phyloP scores from a whole-genome alignment of 2,888 invertebrate species.

The Mimachlamys varia region DNA sequence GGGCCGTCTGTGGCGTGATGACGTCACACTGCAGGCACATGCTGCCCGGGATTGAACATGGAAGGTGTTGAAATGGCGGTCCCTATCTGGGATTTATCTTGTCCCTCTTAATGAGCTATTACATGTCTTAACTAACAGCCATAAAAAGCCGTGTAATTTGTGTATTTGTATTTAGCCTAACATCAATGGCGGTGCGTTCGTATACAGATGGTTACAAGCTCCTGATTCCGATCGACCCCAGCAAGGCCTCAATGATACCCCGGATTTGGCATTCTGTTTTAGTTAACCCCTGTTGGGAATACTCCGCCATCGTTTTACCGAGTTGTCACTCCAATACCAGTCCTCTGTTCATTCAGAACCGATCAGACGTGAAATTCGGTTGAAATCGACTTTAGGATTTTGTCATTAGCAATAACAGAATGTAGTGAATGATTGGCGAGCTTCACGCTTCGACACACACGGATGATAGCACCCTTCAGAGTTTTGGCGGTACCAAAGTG shows the following conservation, averaged over 20 bases:
- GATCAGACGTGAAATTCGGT: constrained; percentile 38
- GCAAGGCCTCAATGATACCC: background rate
- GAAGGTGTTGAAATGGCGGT: constrained; percentile 30
- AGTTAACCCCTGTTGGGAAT: constrained; percentile 32
- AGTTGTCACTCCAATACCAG: constrained; percentile 28
- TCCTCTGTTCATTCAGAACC: constrained; percentile 36
- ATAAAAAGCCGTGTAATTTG: constrained; percentile 36
- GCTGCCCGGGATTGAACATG: background rate
- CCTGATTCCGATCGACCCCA: constrained; percentile 25
- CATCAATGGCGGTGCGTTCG: constrained; percentile 1
- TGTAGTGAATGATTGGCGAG: constrained; percentile 23
- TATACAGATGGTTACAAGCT: constrained; percentile 26
- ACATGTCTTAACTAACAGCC: constrained; percentile 15
- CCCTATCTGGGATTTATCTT: constrained; percentile 26
- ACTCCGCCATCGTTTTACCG: constrained; percentile 33
- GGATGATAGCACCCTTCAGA: constrained; percentile 23
- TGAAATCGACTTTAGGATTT: constrained; percentile 37
- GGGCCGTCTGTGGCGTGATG: constrained; percentile 12
- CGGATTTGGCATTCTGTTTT: constrained; percentile 22
- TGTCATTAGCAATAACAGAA: constrained; percentile 36
- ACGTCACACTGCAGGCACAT: constrained; percentile 10
- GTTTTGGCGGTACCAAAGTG: background rate
- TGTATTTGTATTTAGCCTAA: constrained; percentile 31
- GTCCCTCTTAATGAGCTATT: constrained; percentile 34
- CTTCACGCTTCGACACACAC: constrained; percentile 25